phyloP scores from a whole-genome alignment of 2,797 vertebrate genomes.

The Pitangus sulphuratus region DNA sequence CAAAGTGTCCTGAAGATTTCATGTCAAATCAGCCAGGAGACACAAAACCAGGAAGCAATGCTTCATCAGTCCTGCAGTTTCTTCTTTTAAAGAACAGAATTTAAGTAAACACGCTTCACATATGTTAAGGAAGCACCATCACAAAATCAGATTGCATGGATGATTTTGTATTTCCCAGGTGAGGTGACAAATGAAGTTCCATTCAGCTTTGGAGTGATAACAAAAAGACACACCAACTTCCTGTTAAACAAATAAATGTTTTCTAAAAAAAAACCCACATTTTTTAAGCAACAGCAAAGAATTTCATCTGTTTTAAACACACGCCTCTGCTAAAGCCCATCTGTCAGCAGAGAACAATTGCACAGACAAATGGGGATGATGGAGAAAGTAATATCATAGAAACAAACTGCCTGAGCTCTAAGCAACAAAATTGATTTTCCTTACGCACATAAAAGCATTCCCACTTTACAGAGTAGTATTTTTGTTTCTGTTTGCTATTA shows the following conservation, averaged over 20 bases:
- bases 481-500: neutral
- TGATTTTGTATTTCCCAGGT: neutral
- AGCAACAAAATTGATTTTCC: neutral
- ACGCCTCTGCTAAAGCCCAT: neutral
- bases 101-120: neutral
- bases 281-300: neutral
- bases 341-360: constrained; percentile 3
- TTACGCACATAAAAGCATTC: neutral
- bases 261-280: neutral
- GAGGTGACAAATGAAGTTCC: neutral
- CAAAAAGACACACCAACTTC: neutral
- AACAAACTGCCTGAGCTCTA: neutral
- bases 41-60: constrained; percentile 1
- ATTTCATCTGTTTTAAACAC: neutral
- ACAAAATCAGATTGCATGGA: neutral
- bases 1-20: neutral
- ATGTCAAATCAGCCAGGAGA: neutral
- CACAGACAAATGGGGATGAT: neutral
- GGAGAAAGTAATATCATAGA: neutral
- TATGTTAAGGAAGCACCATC: neutral
- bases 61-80: neutral
- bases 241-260: neutral
- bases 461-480: neutral
- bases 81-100: neutral
- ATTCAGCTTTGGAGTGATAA: neutral